Percentiles rank a stretch among this genome's conserved stretches.
Conservation (phyloP, 1,140 invertebrate species). For the Babylonia areolata region DNA sequence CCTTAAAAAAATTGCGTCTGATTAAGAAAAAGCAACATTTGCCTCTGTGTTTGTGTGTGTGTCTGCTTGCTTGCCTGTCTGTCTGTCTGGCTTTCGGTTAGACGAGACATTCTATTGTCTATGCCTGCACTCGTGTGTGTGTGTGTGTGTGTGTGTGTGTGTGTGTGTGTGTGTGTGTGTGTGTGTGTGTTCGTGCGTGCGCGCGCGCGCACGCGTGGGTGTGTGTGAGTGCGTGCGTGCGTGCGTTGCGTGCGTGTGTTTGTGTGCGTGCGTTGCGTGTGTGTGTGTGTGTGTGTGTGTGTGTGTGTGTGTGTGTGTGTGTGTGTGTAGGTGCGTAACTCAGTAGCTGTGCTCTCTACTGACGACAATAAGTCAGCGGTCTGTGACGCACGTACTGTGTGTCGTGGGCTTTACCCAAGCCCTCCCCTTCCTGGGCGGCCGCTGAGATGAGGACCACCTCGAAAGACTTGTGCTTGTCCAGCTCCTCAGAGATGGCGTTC, state of each 20-base stretch:
- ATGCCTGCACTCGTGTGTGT: no score
- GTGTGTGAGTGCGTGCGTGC: not conserved
- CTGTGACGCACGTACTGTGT: conserved; percentile 59
- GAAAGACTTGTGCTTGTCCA: conserved; percentile 75
- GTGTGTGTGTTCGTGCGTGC: no score
- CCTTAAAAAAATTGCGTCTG: no score
- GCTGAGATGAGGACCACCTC: conserved; percentile 75
- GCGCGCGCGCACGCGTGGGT: no score
- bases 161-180: no score
- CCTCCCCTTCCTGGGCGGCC: conserved; percentile 64
- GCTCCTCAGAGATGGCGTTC: conserved; percentile 76
- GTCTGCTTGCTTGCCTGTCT: no score
- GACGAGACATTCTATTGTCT: no score
- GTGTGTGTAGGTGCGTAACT: not conserved
- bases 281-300: conserved; percentile 11
- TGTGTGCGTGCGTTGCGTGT: not conserved
- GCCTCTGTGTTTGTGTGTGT: no score
- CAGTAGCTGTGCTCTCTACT: no score
- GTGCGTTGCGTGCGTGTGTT: not conserved
- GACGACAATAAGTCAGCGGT: not conserved
- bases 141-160: no score
- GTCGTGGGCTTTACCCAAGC: conserved; percentile 43
- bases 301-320: conserved; percentile 7
- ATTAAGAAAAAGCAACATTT: no score
- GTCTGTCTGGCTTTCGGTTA: no score